Percentiles rank a stretch among this genome's conserved stretches.
phyloP scores from a whole-genome alignment of 2,797 vertebrate species.

The Sandelia bainsii region DNA sequence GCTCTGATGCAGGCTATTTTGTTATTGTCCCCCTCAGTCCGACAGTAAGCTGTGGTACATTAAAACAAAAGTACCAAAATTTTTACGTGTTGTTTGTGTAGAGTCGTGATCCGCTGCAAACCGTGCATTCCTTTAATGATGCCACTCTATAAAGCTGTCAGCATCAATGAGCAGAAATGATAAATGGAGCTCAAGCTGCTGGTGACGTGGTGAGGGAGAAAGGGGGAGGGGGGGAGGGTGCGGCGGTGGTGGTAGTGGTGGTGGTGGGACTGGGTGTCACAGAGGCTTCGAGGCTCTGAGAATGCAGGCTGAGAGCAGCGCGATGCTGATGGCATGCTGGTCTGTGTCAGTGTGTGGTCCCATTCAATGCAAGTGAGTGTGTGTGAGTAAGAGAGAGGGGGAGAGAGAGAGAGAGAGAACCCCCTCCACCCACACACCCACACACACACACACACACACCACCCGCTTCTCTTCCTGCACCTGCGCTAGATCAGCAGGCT shows the following conservation, averaged over 20 bases:
- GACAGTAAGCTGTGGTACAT: not conserved
- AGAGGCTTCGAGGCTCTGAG: conserved; percentile 68
- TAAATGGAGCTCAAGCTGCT: conserved; percentile 64
- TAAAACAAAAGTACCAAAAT: conserved; percentile 3
- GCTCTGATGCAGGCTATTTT: not conserved
- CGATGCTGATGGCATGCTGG: conserved; percentile 93
- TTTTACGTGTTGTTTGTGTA: not conserved
- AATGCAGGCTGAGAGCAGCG: conserved; percentile 80
- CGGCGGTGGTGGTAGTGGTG: not conserved
- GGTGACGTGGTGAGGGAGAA: conserved; percentile 41
- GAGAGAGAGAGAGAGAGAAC: conserved; percentile 21
- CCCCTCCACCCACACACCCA: conserved; percentile 65
- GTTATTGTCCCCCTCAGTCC: no score
- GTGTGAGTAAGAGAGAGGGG: conserved; percentile 20
- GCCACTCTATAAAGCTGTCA: conserved; percentile 73
- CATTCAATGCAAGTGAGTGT: conserved; percentile 87
- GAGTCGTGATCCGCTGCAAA: conserved; percentile 33
- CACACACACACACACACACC: conserved; percentile 71
- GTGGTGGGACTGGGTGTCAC: not conserved
- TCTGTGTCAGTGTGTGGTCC: conserved; percentile 96
- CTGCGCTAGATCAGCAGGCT: conserved; percentile 95
- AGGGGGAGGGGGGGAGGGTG: not conserved
- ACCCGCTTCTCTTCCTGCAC: conserved; percentile 90
- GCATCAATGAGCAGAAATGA: conserved; percentile 73
- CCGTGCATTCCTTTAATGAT: conserved; percentile 58